Evolutionary conservation across 1,140 invertebrate genomes (phyloP).

Genomic region (Drosophila ohnishii): DNA sequence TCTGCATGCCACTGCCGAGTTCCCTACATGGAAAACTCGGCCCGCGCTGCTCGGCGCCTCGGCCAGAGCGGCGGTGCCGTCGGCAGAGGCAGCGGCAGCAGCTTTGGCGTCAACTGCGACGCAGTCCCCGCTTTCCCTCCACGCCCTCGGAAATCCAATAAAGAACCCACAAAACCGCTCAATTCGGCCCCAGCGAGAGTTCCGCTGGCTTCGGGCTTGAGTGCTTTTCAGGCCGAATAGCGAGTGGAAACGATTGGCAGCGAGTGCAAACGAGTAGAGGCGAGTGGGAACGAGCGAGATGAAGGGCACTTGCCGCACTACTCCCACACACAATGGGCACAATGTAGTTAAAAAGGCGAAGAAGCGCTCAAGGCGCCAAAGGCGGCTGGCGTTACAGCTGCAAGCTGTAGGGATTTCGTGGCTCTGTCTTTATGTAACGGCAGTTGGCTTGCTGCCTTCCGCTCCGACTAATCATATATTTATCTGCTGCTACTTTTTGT

Average conservation of each 20-base stretch:
- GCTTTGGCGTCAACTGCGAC: constrained; percentile 15
- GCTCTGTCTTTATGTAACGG: constrained; percentile 47
- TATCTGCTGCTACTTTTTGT: constrained; percentile 63
- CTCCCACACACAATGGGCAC: constrained; percentile 18
- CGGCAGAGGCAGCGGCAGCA: constrained; percentile 31
- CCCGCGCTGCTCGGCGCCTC: constrained; percentile 25
- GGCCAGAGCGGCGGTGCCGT: constrained; percentile 6
- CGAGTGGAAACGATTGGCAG: constrained; percentile 23
- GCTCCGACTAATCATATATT: constrained; percentile 71
- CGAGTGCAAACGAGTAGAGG: neutral
- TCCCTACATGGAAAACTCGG: constrained; percentile 77
- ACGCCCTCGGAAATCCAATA: constrained; percentile 61
- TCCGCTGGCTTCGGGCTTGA: constrained; percentile 10
- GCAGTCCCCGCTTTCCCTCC: constrained; percentile 9
- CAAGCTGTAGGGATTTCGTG: constrained; percentile 4
- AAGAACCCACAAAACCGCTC: constrained; percentile 20
- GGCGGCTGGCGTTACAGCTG: constrained; percentile 10
- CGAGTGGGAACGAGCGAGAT: constrained; percentile 17
- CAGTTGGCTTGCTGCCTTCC: constrained; percentile 46
- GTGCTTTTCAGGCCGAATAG: constrained; percentile 8
- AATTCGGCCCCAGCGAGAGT: constrained; percentile 21
- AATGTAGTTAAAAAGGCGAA: constrained; percentile 5
- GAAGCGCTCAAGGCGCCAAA: constrained; percentile 43
- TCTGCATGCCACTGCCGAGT: constrained; percentile 76
- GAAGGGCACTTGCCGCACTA: constrained; percentile 31